Base-by-base conservation (phyloP, 2,888 invertebrate genomes). In the Andrena haemorrhoa region DNA sequence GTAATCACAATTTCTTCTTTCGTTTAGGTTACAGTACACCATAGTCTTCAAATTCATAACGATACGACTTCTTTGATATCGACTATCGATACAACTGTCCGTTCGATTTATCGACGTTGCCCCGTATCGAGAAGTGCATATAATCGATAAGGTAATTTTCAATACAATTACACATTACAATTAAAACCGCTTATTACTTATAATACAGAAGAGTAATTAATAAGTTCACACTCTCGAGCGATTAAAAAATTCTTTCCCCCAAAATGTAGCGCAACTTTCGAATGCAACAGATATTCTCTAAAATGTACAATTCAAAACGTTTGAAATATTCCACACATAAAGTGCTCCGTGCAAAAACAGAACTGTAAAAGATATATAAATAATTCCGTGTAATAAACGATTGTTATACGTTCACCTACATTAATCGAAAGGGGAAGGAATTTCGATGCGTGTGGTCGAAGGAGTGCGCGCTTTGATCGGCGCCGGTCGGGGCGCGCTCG, bases 391-490 rank as follows among this genome's bases (percentile, higher is more conserved):
- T 2, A 8, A 23, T 53, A 53, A n/a, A 53, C n/a, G 7, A 35
- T 35, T 35, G 10, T 35, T 10, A 35, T 35, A 35, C 35, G 4
- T 1, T 1, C 1, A 12, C 12, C 1, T 12, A 12, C 1, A 41
- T 41, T 16, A 41, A 12, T 41, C 1, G 41, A 41, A 16, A 41
- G 41, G 12, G 16, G 12, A 16, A 1, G 5, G 16, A 72, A 10
- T 41, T 66, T 33, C 16, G 10, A 56, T 35, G 33, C 12, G 33
- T 64, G 4, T n/a, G 16, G 8, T 33, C 56, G 4, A 26, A 35
- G 53, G 23, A 78, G 23, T 47, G 76, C 82, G 82, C 82, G 77
- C 47, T 53, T 71, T 31, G 29, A n/a, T 80, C 75, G 84, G 72
- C 12, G 31, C 51, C 7, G 16, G 31, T 84, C 86, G 82, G 69